These are phyloP conservation scores for Oxycera nigricornis DNA, from an alignment of 2,888 invertebrate species.

Conservation along the genomic window DNA sequence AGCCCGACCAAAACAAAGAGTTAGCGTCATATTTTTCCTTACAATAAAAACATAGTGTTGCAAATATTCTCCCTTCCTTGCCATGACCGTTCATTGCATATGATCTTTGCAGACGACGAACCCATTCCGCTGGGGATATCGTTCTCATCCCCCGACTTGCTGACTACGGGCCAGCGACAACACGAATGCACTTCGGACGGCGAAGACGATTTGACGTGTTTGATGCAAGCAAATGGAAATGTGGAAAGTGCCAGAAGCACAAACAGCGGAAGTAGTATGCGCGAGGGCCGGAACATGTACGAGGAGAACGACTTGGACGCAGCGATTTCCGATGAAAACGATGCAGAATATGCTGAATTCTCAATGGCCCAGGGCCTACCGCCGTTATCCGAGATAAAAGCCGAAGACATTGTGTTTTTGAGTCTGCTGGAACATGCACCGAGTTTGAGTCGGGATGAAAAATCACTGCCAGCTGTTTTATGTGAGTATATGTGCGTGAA, in stretches of 20 bases:
- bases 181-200: slow-evolving; percentile 44
- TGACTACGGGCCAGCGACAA: slow-evolving; percentile 48
- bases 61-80: too few relatives aligned
- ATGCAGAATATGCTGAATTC: slow-evolving; percentile 71
- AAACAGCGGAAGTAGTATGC: slow-evolving; percentile 55
- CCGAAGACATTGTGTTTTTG: slow-evolving; percentile 68
- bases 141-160: slow-evolving; percentile 64
- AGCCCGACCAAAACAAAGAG: background rate
- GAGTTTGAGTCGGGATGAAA: slow-evolving; percentile 26
- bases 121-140: slow-evolving; percentile 58
- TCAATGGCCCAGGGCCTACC: slow-evolving; percentile 63
- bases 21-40: background rate
- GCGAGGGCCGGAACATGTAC: slow-evolving; percentile 73
- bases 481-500: slow-evolving; percentile 33
- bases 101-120: background rate
- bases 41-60: background rate
- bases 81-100: too few relatives aligned
- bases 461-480: slow-evolving; percentile 34
- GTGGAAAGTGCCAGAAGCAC: background rate
- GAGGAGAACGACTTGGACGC: slow-evolving; percentile 87
- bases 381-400: slow-evolving; percentile 47
- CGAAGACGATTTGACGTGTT: slow-evolving; percentile 43
- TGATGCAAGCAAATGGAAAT: background rate
- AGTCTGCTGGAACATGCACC: slow-evolving; percentile 63
- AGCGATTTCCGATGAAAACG: slow-evolving; percentile 81